Conservation (phyloP, 2,113 vertebrate species). For the Calidris pygmaea region DNA sequence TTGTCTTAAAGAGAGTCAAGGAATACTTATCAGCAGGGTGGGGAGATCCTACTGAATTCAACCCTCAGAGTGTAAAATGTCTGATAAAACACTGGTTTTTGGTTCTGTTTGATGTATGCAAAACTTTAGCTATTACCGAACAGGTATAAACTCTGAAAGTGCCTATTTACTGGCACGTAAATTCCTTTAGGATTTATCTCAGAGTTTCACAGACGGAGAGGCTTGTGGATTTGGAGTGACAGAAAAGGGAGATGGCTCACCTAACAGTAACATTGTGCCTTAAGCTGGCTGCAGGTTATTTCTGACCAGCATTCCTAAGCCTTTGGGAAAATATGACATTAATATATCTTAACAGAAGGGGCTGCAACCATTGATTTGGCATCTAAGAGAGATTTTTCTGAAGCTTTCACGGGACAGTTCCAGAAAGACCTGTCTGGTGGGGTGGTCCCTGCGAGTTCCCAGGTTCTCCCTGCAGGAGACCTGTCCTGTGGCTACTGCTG, state of each 20-base stretch:
- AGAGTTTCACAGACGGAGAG: not conserved
- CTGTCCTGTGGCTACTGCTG: not conserved
- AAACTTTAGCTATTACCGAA: accelerated
- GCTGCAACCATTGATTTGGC: not conserved
- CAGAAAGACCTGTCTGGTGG: accelerated
- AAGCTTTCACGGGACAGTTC: not conserved
- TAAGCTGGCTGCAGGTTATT: not conserved
- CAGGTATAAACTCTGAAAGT: not conserved
- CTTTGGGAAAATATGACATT: not conserved
- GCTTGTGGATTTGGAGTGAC: not conserved
- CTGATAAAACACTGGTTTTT: not conserved
- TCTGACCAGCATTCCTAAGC: not conserved
- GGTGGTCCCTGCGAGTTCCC: not conserved
- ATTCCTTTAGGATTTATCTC: not conserved
- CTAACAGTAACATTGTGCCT: accelerated
- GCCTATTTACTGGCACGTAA: accelerated
- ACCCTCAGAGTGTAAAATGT: not conserved
- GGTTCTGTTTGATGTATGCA: not conserved
- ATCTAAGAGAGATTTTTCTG: not conserved
- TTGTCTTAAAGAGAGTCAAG: not conserved
- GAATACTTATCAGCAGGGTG: not conserved
- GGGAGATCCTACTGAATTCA: not conserved
- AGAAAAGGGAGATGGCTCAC: not conserved
- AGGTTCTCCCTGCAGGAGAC: accelerated
- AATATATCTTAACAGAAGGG: not conserved